These are phyloP conservation scores for Leptopilina myrica DNA, from an alignment of 2,888 invertebrate species.

Conservation along the genomic window DNA sequence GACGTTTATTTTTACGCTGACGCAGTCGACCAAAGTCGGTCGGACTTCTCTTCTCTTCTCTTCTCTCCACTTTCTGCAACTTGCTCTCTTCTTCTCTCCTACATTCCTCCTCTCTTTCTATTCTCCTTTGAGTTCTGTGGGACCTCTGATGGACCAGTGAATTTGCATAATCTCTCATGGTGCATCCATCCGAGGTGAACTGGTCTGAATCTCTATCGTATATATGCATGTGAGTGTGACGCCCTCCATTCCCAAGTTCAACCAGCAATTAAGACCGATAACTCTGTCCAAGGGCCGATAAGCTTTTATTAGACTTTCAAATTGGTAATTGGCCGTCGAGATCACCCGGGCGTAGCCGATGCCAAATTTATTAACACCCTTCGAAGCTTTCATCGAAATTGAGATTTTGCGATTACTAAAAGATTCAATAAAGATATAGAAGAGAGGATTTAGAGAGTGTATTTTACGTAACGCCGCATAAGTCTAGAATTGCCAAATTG, in stretches of 20 bases:
- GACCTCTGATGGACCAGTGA: constrained; percentile 23
- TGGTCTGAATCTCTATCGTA: constrained; percentile 44
- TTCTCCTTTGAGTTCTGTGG: background rate
- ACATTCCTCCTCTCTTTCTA: constrained; percentile 24
- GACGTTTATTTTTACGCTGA: constrained; percentile 39
- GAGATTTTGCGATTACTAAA: constrained; percentile 33
- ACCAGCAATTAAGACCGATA: constrained; percentile 63
- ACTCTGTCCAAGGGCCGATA: constrained; percentile 48
- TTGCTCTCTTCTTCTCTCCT: constrained; percentile 28
- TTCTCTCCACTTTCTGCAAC: constrained; percentile 29
- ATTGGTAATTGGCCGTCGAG: constrained; percentile 34
- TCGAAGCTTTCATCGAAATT: constrained; percentile 24
- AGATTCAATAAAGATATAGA: constrained; percentile 35
- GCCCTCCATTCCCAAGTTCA: constrained; percentile 44
- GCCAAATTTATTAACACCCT: constrained; percentile 31
- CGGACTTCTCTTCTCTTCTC: constrained; percentile 25
- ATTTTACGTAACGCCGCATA: too few relatives aligned
- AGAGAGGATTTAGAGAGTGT: too few relatives aligned
- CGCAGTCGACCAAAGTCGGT: constrained; percentile 35
- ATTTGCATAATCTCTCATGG: constrained; percentile 62
- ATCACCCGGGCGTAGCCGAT: constrained; percentile 13
- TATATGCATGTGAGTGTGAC: constrained; percentile 27
- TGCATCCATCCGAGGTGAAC: constrained; percentile 34
- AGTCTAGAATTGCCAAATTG: too few relatives aligned
- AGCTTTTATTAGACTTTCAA: constrained; percentile 46